Conservation (phyloP, 2,797 vertebrate genomes). For the Gobio occitaniae region DNA sequence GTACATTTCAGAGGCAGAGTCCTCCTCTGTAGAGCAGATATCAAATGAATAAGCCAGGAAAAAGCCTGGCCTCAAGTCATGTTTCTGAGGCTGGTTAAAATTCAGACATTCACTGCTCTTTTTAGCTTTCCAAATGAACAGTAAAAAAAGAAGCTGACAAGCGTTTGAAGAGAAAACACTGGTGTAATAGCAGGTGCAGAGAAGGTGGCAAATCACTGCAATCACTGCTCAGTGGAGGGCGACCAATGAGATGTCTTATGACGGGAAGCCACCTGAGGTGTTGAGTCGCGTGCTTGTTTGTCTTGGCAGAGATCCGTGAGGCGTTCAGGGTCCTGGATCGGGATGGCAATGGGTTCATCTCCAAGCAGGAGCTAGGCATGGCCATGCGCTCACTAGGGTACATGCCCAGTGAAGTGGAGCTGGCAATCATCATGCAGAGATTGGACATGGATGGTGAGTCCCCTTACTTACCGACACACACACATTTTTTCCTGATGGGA, state of each 20-base stretch:
- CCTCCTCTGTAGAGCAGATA: conserved; percentile 34
- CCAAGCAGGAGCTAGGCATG: conserved; percentile 90
- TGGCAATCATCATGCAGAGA: conserved; percentile 91
- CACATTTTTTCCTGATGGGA: not conserved
- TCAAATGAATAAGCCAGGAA: conserved; percentile 39
- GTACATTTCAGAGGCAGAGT: conserved; percentile 40
- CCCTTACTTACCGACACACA: not conserved
- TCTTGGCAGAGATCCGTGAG: conserved; percentile 88
- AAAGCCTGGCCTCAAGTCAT: conserved; percentile 1
- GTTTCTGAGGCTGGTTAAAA: conserved; percentile 17
- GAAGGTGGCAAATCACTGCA: conserved; percentile 63
- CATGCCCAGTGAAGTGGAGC: conserved; percentile 90
- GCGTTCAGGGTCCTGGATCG: conserved; percentile 90
- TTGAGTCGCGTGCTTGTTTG: conserved; percentile 49
- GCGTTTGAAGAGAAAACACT: conserved; percentile 18
- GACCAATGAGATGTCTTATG: conserved; percentile 44
- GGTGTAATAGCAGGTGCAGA: conserved; percentile 57
- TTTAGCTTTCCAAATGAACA: not conserved
- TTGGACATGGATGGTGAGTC: conserved; percentile 90
- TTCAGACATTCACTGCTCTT: conserved; percentile 3
- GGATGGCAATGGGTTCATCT: conserved; percentile 90
- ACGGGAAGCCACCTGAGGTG: conserved; percentile 9
- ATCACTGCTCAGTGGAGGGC: conserved; percentile 63
- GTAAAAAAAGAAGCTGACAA: not conserved
- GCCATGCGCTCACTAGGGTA: conserved; percentile 89